These are phyloP conservation scores for Drosophila anceps DNA, from an alignment of 2,888 invertebrate genomes.

Conservation along the genomic window DNA sequence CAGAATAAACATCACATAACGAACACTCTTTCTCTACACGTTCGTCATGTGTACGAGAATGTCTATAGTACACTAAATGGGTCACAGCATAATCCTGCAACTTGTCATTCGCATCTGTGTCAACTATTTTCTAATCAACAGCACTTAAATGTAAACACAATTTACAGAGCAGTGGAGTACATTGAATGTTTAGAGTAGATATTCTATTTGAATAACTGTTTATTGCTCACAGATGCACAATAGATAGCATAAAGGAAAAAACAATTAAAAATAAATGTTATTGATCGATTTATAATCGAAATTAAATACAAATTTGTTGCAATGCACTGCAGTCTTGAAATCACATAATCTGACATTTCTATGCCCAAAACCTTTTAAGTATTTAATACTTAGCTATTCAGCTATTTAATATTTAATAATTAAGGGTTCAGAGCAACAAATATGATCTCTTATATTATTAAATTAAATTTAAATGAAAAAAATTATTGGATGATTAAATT, in stretches of 20 bases:
- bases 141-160: neutral
- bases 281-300: neutral
- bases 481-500: too few relatives aligned
- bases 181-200: neutral
- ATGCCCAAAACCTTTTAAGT: too few relatives aligned
- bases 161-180: neutral
- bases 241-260: neutral
- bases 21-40: neutral
- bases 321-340: too few relatives aligned
- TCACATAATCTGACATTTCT: too few relatives aligned
- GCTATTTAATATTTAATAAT: too few relatives aligned
- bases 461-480: too few relatives aligned
- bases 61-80: slow-evolving; percentile 8
- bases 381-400: too few relatives aligned
- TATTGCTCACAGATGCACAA: neutral
- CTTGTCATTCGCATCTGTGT: slow-evolving; percentile 13
- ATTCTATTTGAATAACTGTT: neutral
- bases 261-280: neutral
- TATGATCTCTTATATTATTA: too few relatives aligned
- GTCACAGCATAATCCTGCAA: slow-evolving; percentile 19
- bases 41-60: too few relatives aligned
- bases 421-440: too few relatives aligned
- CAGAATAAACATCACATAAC: slow-evolving; percentile 27
- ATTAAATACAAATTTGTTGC: neutral
- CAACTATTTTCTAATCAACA: slow-evolving; percentile 8